These are phyloP conservation scores for Busseola fusca DNA, from an alignment of 2,888 invertebrate genomes.

Conservation along the genomic window DNA sequence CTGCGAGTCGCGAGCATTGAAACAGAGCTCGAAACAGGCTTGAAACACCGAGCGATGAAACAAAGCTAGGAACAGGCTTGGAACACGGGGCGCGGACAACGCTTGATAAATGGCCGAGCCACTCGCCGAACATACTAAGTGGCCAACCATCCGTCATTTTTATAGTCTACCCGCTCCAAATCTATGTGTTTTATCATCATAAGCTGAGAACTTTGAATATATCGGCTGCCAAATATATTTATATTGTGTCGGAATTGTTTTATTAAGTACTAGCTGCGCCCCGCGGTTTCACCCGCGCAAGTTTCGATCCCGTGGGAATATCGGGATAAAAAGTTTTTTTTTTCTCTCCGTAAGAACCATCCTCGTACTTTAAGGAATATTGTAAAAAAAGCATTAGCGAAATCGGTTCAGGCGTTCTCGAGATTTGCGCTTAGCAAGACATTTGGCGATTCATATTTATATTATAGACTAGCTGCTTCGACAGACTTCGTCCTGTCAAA, in stretches of 20 bases:
- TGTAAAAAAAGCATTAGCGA: too few relatives aligned
- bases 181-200: constrained; percentile 61
- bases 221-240: constrained; percentile 50
- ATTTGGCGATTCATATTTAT: too few relatives aligned
- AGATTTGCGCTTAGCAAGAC: too few relatives aligned
- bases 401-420: too few relatives aligned
- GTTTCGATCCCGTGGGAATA: too few relatives aligned
- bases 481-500: too few relatives aligned
- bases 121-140: constrained; percentile 58
- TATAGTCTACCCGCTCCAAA: constrained; percentile 54
- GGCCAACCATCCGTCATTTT: constrained; percentile 56
- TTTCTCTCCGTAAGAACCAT: too few relatives aligned
- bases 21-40: constrained; percentile 47
- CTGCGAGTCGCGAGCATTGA: constrained; percentile 39
- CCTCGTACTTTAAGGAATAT: too few relatives aligned
- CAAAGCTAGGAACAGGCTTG: constrained; percentile 27
- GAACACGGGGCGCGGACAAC: constrained; percentile 46
- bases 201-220: constrained; percentile 53
- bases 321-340: too few relatives aligned
- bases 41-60: constrained; percentile 16
- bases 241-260: constrained; percentile 44
- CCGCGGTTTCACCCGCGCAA: too few relatives aligned
- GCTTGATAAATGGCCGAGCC: constrained; percentile 59
- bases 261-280: constrained; percentile 10
- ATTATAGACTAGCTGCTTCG: too few relatives aligned